Conservation (phyloP, 2,888 invertebrate species). For the Drosophila kambysellisi region DNA sequence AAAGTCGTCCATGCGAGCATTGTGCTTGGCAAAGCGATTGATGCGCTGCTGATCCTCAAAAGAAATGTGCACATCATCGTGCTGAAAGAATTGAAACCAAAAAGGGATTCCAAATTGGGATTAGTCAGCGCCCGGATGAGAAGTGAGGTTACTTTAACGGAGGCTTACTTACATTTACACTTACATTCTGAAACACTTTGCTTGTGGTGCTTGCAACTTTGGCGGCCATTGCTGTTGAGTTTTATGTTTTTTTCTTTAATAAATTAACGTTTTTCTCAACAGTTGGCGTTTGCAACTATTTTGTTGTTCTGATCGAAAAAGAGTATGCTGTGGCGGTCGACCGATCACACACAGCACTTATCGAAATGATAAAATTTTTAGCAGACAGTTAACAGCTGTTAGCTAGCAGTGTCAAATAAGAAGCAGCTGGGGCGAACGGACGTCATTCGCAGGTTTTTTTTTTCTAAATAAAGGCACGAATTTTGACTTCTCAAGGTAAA, state of each 20-base stretch:
- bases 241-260: slow-evolving; percentile 41
- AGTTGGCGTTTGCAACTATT: slow-evolving; percentile 55
- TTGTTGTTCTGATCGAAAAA: slow-evolving; percentile 21
- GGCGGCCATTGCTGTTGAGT: slow-evolving; percentile 78
- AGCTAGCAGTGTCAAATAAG: slow-evolving; percentile 30
- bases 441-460: slow-evolving; percentile 43
- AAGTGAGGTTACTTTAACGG: slow-evolving; percentile 72
- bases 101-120: slow-evolving; percentile 4
- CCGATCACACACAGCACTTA: slow-evolving; percentile 7
- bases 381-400: slow-evolving; percentile 21
- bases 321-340: slow-evolving; percentile 20
- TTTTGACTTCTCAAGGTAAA: slow-evolving; percentile 76
- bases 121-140: slow-evolving; percentile 41
- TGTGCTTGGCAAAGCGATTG: slow-evolving; percentile 97
- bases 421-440: slow-evolving; percentile 45
- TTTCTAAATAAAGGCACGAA: slow-evolving; percentile 62
- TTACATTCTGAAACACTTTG: slow-evolving; percentile 91
- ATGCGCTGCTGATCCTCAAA: slow-evolving; percentile 99
- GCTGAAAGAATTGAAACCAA: slow-evolving; percentile 11
- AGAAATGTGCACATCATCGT: slow-evolving; percentile 96
- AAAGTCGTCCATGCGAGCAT: slow-evolving; percentile 95
- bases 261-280: slow-evolving; percentile 57
- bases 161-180: too few relatives aligned
- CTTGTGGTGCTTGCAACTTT: slow-evolving; percentile 85
- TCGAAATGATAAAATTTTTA: slow-evolving; percentile 19